Base-by-base conservation (phyloP, 1,140 invertebrate genomes). In the Magallana ariakensis region DNA sequence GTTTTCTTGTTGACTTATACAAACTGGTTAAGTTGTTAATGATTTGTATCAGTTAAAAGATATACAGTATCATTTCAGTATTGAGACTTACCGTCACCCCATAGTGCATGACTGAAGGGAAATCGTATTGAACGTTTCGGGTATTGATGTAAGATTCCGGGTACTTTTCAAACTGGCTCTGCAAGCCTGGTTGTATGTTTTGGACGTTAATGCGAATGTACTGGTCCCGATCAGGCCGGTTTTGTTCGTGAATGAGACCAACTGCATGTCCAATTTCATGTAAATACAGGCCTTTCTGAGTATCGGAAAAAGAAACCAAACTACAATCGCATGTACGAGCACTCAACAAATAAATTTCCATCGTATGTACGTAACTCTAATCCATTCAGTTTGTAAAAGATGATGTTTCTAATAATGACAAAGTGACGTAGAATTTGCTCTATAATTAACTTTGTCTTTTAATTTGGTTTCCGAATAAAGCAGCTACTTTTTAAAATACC, bases 221-320 rank as follows among this genome's bases (percentile, higher is more conserved):
- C 0, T 96, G 92, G 89, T 97, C 96, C 57, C 97, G 93, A 92
- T 97, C 96, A 13, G 95, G 94, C 19, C 96, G 94, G 89, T 96
- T 96, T 89, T 97, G 97, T 90, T 97, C 96, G 91, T 97, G 95
- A 87, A 93, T 92, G 66, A 95, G 95, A 8, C 95, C 95, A 15
- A 95, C 88, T 0, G 95, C 93, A 91, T 95, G 95, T 0, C 94
- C 95, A 66, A 95, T 94, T 91, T 95, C 95, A 89, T 95, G 95
- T 7, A 92, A 26, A 70, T 92, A 87, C 46, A 91, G 85, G 4
- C 91, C 91, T 90, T 90, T 91, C 91, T 91, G 82, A 62, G 58
- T 84, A 80, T 26, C 5, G 33, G 33, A 4, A 46, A 46, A 5
- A 46, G 11, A 15, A 70, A 85, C 19, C 33, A 56, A 54, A 33